Conservation (phyloP, 2,113 vertebrate genomes). For the Pedionomus torquatus region DNA sequence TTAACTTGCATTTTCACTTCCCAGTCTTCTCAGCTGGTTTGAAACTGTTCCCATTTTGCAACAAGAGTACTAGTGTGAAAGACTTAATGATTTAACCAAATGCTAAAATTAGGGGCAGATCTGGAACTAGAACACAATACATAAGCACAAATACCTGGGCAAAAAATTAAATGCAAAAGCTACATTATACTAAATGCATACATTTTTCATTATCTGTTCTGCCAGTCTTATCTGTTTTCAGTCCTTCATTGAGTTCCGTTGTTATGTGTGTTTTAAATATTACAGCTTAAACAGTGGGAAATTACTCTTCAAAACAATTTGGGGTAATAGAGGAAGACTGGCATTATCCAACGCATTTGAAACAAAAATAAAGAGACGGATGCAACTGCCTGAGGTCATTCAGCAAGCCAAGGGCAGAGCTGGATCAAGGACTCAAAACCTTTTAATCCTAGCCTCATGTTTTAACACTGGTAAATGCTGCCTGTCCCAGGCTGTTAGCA, state of each 20-base stretch:
- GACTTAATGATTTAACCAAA: neutral
- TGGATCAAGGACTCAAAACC: neutral
- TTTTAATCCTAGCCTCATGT: neutral
- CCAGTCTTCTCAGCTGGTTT: neutral
- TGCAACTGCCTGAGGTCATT: neutral
- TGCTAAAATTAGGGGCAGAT: neutral
- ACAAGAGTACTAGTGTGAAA: neutral
- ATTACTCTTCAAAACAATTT: neutral
- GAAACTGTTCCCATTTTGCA: neutral
- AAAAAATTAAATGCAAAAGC: neutral
- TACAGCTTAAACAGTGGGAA: neutral
- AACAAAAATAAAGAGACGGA: neutral
- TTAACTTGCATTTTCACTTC: neutral
- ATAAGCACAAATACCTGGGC: neutral
- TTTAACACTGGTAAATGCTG: constrained; percentile 38
- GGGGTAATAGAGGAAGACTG: neutral
- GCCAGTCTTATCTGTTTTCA: neutral
- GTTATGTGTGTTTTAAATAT: neutral
- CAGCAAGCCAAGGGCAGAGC: neutral
- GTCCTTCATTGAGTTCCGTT: neutral
- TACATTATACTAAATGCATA: neutral
- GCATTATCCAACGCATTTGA: neutral
- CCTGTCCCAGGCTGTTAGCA: constrained; percentile 22
- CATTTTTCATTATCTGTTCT: neutral
- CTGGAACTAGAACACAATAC: neutral